A percentile compares a stretch with the other conserved stretches of the same genome.
Conservation (phyloP, 1,140 invertebrate genomes). For the Scaptomyza pallida region DNA sequence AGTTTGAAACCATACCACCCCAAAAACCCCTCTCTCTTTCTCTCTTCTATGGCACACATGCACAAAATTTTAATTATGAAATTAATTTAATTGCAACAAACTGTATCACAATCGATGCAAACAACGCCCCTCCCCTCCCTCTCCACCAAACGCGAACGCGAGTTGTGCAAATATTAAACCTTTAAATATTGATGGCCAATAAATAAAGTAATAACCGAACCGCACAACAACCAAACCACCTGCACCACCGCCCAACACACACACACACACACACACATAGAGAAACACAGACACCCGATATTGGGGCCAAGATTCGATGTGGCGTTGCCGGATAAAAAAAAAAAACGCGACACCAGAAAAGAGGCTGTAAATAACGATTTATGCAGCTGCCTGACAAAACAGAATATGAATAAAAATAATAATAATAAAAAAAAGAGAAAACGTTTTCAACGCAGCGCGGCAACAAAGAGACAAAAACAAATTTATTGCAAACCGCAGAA, state of each 20-base stretch:
- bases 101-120: conserved; percentile 15
- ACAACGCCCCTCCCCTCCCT: too few relatives aligned
- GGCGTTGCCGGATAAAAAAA: not conserved
- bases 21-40: too few relatives aligned
- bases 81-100: conserved; percentile 71
- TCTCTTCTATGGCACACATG: too few relatives aligned
- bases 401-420: conserved; percentile 15
- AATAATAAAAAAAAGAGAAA: conserved; percentile 7
- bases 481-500: conserved; percentile 73
- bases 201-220: conserved; percentile 58
- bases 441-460: not conserved
- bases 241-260: not conserved
- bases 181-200: conserved; percentile 71
- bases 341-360: conserved; percentile 9
- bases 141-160: too few relatives aligned
- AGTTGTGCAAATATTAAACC: conserved; percentile 51
- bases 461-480: conserved; percentile 48
- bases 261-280: not conserved
- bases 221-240: not conserved
- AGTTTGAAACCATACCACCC: not conserved
- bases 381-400: conserved; percentile 45
- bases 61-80: conserved; percentile 63
- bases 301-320: conserved; percentile 40
- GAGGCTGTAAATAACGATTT: conserved; percentile 66
- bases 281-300: conserved; percentile 11